These are phyloP conservation scores for Theonella swinhoei DNA, from an alignment of 37 sponge, comb jelly and placozoan genomes.

Conservation along the genomic window DNA sequence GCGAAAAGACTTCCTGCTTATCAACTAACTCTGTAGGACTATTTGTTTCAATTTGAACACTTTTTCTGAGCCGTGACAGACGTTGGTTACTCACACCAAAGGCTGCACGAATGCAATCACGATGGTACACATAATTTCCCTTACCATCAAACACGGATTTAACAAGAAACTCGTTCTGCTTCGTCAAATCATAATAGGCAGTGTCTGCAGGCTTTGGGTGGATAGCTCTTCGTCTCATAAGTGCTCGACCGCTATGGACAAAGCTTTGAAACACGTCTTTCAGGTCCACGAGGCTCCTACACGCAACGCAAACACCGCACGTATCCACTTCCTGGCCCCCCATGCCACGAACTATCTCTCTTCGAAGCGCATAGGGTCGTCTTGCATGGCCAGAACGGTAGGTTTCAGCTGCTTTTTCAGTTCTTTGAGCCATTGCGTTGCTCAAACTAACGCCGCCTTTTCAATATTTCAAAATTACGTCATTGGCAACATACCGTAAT, in stretches of 20 bases:
- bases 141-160: slow-evolving; percentile 34
- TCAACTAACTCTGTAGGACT: not conserved
- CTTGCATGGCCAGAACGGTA: slow-evolving; percentile 9
- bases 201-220: too few species aligned
- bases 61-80: slow-evolving; percentile 9
- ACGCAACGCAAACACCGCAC: too few species aligned
- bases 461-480: too few species aligned
- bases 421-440: not conserved
- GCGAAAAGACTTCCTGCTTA: slow-evolving; percentile 4
- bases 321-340: too few species aligned
- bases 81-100: slow-evolving; percentile 7
- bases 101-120: slow-evolving; percentile 1
- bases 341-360: slow-evolving; percentile 6
- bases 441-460: not conserved
- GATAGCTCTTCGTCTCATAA: not conserved
- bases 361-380: not conserved
- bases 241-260: slow-evolving; percentile 3
- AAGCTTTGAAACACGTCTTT: slow-evolving; percentile 3
- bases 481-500: not conserved
- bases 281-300: too few species aligned
- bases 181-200: slow-evolving; percentile 8
- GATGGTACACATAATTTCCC: slow-evolving; percentile 30
- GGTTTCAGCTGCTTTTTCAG: slow-evolving; percentile 6
- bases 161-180: slow-evolving; percentile 15
- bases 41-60: not conserved